Percentiles rank a stretch among this genome's conserved stretches.
Conservation (phyloP, 2,113 vertebrate genomes). For the Ceuthmochares aereus region DNA sequence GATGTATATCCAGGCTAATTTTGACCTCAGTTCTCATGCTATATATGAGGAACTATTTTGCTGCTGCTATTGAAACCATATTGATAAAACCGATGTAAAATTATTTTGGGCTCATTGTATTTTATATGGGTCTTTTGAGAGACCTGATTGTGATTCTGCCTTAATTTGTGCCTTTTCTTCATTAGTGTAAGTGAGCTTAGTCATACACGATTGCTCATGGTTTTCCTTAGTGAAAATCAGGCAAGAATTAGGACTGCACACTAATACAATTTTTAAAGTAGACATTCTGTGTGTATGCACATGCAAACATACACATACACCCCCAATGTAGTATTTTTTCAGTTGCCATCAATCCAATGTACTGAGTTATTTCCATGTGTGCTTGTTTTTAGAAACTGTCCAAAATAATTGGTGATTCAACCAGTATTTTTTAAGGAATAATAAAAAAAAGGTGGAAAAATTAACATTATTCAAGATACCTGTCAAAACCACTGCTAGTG, state of each 20-base stretch:
- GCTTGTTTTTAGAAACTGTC: slow-evolving; percentile 6
- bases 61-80: background rate
- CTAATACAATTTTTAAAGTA: background rate
- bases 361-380: background rate
- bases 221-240: background rate
- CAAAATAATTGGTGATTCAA: background rate
- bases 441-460: background rate
- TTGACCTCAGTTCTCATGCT: background rate
- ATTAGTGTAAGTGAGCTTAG: background rate
- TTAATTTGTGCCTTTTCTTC: background rate
- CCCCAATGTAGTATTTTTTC: background rate
- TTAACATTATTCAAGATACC: slow-evolving; percentile 1
- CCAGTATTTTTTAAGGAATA: background rate
- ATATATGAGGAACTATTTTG: background rate
- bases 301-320: background rate
- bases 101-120: fast-evolving
- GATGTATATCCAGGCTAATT: background rate
- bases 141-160: background rate
- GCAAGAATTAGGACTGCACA: background rate
- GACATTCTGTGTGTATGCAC: background rate
- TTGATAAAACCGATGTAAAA: background rate
- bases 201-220: background rate
- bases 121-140: background rate
- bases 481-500: slow-evolving; percentile 1
- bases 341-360: background rate